Conservation (phyloP, 2,797 vertebrate species). For the Scolopax bukidnonensis region DNA sequence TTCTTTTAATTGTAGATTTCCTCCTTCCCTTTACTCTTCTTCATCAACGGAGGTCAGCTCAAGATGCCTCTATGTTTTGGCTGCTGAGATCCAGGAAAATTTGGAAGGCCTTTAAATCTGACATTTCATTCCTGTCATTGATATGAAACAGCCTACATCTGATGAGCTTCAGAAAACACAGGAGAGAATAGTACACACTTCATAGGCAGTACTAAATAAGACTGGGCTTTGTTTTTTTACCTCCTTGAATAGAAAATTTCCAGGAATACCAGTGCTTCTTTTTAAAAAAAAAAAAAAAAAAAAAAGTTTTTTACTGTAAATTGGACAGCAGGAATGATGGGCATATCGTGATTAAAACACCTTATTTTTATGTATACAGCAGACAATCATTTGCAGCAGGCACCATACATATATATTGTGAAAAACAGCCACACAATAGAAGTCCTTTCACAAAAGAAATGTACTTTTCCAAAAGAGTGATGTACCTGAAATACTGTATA, state of each 20-base stretch:
- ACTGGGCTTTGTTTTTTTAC: slow-evolving; percentile 1
- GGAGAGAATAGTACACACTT: slow-evolving; percentile 11
- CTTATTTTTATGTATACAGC: slow-evolving; percentile 68
- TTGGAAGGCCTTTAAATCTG: slow-evolving; percentile 9
- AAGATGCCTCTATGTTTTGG: background rate
- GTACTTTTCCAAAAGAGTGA: slow-evolving; percentile 41
- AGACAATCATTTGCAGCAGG: slow-evolving; percentile 35
- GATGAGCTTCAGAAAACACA: slow-evolving; percentile 23
- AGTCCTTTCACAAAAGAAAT: slow-evolving; percentile 52
- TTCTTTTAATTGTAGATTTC: slow-evolving; percentile 1
- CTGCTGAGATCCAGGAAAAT: slow-evolving; percentile 26
- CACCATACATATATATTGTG: slow-evolving; percentile 43
- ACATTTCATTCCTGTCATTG: slow-evolving; percentile 39
- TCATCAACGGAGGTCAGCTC: background rate
- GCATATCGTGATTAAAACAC: slow-evolving; percentile 54
- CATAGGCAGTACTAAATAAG: background rate
- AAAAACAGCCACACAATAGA: slow-evolving; percentile 64
- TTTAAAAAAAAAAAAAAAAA: background rate
- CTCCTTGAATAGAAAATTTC: slow-evolving; percentile 18
- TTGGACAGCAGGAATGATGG: slow-evolving; percentile 38
- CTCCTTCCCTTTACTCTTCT: slow-evolving; percentile 1
- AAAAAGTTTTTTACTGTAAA: slow-evolving; percentile 16
- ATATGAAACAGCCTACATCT: slow-evolving; percentile 19
- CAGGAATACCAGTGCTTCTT: background rate
- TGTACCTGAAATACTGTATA: slow-evolving; percentile 32